A percentile compares a stretch with the other conserved stretches of the same genome.
Conservation (phyloP, 2,888 invertebrate species). For the Phragmatobia fuliginosa region DNA sequence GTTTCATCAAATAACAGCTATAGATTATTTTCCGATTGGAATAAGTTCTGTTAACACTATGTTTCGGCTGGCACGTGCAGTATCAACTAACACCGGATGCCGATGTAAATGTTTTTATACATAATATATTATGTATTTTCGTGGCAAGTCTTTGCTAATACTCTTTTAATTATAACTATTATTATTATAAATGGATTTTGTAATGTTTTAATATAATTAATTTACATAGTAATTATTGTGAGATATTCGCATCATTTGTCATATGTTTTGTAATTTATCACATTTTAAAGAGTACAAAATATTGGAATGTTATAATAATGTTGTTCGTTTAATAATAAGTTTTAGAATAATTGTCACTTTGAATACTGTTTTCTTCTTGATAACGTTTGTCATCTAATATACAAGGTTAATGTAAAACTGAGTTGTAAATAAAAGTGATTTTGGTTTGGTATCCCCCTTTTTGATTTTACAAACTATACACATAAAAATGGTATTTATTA, state of each 20-base stretch:
- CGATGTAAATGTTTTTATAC: conserved; percentile 68
- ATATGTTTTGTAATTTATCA: conserved; percentile 85
- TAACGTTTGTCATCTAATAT: conserved; percentile 82
- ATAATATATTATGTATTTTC: conserved; percentile 66
- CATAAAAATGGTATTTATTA: too few species aligned
- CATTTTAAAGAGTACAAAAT: conserved; percentile 86
- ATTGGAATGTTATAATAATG: conserved; percentile 85
- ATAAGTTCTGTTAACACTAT: conserved; percentile 34
- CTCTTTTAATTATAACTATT: conserved; percentile 80
- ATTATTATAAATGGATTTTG: conserved; percentile 84
- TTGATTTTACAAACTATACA: not conserved
- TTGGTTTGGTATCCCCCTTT: conserved; percentile 77
- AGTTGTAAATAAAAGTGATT: conserved; percentile 85
- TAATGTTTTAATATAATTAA: conserved; percentile 84
- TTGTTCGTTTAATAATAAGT: conserved; percentile 83
- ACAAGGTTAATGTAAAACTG: conserved; percentile 80
- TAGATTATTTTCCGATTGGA: conserved; percentile 18
- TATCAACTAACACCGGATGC: conserved; percentile 53
- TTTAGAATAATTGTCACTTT: conserved; percentile 83
- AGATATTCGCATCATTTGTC: conserved; percentile 75
- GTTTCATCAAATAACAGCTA: conserved; percentile 10
- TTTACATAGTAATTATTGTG: conserved; percentile 84
- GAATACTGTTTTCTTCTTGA: conserved; percentile 77
- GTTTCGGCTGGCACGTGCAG: conserved; percentile 35
- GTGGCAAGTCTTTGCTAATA: conserved; percentile 77